Evolutionary conservation across 2,113 vertebrate species (phyloP), one percentile per base, ranked within the genome.

Genomic region (Tychaedon coryphoeus): DNA sequence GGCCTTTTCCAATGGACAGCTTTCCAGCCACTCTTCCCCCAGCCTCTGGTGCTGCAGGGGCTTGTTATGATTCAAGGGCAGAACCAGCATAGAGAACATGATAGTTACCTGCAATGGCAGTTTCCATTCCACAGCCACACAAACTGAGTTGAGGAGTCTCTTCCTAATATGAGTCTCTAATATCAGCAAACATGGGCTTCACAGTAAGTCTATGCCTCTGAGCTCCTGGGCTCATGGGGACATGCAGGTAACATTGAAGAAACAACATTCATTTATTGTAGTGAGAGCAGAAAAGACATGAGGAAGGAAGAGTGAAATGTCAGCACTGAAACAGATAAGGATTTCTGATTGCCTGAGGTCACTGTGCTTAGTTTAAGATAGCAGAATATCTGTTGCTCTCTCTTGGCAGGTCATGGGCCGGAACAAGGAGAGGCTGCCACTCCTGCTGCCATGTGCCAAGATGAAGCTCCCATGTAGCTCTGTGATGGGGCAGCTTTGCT

Each of bases 401-500:
- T 92, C 38, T 17, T 45, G 33, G 28, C 16, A 50, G 14, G 14
- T 64, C 25, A 20, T 33, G 33, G 25, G 15, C 34, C 0, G 0
- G 13, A 73, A 26, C 8, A 9, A 70, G 65, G 50, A 78, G 50
- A 81, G 33, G 18, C 23, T 70, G 26, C 28, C 24, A 9, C 43
- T 72, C n/a, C 53, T 54, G 48, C n/a, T 76, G 53, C 38, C 4
- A 5, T 2, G 1, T 53, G 56, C 29, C 33, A 61, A 50, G 29
- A 17, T 56, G 56, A 82, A 78, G 43, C 13, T 72, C 16, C 33
- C 10, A 13, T 25, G 31, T 71, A 71, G 51, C 15, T 60, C 73
- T 40, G 29, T 42, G 33, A 51, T 74, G 26, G 34, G n/a, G 4
- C 48, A 85, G 60, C 23, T 86, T 83, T 38, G 17, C 45, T 69